Base-by-base conservation (phyloP, 2,888 invertebrate genomes). In the Mimas tiliae region DNA sequence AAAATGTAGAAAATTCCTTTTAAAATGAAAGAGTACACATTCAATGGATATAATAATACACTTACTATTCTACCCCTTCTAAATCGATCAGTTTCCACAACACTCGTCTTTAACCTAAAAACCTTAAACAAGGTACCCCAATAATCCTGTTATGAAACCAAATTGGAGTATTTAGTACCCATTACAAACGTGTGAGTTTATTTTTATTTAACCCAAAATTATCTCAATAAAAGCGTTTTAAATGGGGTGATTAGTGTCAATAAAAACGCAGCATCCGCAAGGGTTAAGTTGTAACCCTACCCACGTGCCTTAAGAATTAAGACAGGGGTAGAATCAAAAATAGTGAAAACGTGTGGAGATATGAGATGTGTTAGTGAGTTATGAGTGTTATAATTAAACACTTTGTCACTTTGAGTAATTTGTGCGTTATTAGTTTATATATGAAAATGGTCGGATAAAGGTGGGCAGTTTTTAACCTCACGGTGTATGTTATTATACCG, bases 231-330 rank as follows among this genome's bases (percentile, higher is more conserved):
- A 79, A 78, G 73, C 34, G 67, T 16, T 58, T 42, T 42, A 58
- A 58, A 58, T 58, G 42, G 58, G 58, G 58, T 19, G 58, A 58
- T 58, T 58, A 58, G 58, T 62, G 66, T 9, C 58, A 58, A 58
- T 58, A 58, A 55, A 55, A 58, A 42, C 55, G 38, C 90, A 90
- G 88, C 90, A 88, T 91, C 90, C 83, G 80, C 82, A 84, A 83
- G 89, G 89, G 91, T 91, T 90, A 88, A 86, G 80, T 6, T 81
- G 84, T 82, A 86, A 86, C 87, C 84, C 83, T 80, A 77, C 77
- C 83, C 91, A 88, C 91, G 90, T 89, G 91, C 88, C 82, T 69
- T 63, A 64, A 81, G 82, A 82, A 82, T 69, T 63, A 64, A 81
- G 82, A 82, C 83, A 83, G 84, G 88, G 88, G 89, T 88, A 86